Base-by-base conservation (phyloP, 2,888 invertebrate species). In the Pinctada fucata region DNA sequence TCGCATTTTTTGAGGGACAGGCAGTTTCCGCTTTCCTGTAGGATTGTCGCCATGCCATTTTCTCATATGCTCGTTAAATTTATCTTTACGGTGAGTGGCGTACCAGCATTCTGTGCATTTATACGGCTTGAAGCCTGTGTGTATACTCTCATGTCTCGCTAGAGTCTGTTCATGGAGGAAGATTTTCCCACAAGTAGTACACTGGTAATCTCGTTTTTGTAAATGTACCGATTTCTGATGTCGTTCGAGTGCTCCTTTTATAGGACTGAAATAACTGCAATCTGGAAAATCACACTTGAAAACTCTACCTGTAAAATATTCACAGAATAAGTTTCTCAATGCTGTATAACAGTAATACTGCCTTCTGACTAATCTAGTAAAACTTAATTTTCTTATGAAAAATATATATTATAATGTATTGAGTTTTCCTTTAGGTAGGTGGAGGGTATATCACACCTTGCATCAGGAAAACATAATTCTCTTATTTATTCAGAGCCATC, bases 1-100 rank as follows among this genome's bases (percentile, higher is more conserved):
- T 10, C 58, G 58, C 58, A 58, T 58, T 58, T 58, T 58, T 10
- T 13, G 6, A 6, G 58, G 58, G 6, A 58, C 58, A 58, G 58
- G 58, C 58, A 58, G 6, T 58, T 58, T 58, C 13, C 58, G 58
- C 13, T 58, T 58, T 58, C 8, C 58, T 13, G 58, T 58, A 58
- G 58, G 58, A 13, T 58, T 58, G 58, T 6, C 58, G 8, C 58
- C 58, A 13, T 68, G 68, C 5, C 68, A 10, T 45, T 68, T 68
- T 47, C 13, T 68, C 68, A 68, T 68, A 47, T 68, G 68, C 13
- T 68, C 68, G 16, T 45, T n/a, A 45, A 6, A 68, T 47, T 68
- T 68, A 13, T 68, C 68, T 45, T 68, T 68, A 45, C 68, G 16
- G 47, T 68, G 6, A 3, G 68, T 31, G 45, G 68, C 68, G 47